Base-by-base conservation (phyloP, 2,888 invertebrate genomes). In the Andrena hattorfiana region DNA sequence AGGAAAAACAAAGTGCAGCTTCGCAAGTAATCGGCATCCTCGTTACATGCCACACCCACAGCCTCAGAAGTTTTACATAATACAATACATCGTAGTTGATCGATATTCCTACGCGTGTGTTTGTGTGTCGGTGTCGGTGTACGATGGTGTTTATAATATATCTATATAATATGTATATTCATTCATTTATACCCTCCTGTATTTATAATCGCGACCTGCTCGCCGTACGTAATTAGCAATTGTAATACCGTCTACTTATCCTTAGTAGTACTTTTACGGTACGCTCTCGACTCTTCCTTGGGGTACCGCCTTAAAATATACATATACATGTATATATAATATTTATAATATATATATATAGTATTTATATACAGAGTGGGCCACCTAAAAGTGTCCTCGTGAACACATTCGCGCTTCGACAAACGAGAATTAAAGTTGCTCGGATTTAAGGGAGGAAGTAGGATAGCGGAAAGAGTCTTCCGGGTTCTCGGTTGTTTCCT, bases 1-100 rank as follows among this genome's bases (percentile, higher is more conserved):
- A 73, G 62, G 51, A 77, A 84, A 83, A 74, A 83, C 28, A 68
- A 72, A 81, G 77, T 78, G 83, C 80, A 87, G 82, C 77, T 78
- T 78, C 70, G 77, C 71, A 71, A 83, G 84, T 71, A 77, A 78
- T 86, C 85, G 60, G 77, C 81, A 87, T 89, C 81, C 85, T 83
- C 63, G 67, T 71, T 42, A 20, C 84, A 83, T 84, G 87, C 88
- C 89, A 90, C 91, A 90, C 90, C 91, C 90, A 92, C 92, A 91
- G 92, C 92, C 91, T 92, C 88, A 84, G 84, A 89, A 89, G 85
- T 89, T 87, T 42, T 89, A 88, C 86, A 83, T 88, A 86, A 86
- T 88, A 87, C 68, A 82, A 76, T 85, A 77, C 16, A 79, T 77
- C 70, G 72, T 76, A 10, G 35, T 71, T 26, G 13, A 66, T 77